These are phyloP conservation scores for Elysia chlorotica DNA, from an alignment of 1,140 invertebrate species.

Conservation along the genomic window DNA sequence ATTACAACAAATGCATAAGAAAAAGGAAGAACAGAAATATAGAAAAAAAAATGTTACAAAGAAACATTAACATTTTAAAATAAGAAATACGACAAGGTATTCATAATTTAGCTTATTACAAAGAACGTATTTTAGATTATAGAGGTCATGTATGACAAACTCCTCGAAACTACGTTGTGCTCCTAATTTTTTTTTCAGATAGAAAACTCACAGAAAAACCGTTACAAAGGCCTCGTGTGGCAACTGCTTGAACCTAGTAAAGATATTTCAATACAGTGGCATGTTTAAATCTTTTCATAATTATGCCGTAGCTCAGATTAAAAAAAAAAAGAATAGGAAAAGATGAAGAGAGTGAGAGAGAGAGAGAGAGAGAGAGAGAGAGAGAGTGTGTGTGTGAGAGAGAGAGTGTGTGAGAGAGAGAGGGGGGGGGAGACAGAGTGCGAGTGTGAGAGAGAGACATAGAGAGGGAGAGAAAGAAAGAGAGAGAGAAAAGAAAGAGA, in stretches of 20 bases:
- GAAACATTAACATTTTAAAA: no score
- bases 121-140: no score
- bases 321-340: background rate
- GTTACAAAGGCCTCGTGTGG: no score
- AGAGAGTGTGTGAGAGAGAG: background rate
- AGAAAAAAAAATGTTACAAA: no score
- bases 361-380: background rate
- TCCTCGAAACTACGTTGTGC: no score
- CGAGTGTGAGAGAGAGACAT: background rate
- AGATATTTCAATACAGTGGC: background rate
- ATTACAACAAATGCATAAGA: no score
- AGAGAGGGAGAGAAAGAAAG: background rate
- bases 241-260: background rate
- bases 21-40: no score
- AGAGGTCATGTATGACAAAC: background rate
- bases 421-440: background rate
- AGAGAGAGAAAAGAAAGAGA: slow-evolving; percentile 3
- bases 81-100: no score
- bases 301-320: background rate
- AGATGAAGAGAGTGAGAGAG: slow-evolving; percentile 1
- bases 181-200: no score
- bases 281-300: background rate
- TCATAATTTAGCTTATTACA: no score
- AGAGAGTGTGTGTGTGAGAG: background rate
- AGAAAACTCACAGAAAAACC: no score